Evolutionary conservation across 2,113 vertebrate genomes (phyloP).

Genomic region (Rhea americana): DNA sequence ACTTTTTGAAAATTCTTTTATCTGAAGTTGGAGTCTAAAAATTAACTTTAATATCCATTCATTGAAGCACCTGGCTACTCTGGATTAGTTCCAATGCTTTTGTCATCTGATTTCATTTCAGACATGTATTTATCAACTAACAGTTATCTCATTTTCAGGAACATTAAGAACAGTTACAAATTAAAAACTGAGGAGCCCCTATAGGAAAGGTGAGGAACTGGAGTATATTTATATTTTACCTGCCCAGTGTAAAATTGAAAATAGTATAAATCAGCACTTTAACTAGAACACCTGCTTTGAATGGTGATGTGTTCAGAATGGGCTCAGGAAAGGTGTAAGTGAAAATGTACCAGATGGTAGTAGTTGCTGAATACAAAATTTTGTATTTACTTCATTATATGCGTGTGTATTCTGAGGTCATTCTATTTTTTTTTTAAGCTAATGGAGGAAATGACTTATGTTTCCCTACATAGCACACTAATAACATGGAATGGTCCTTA

Average conservation of each 20-base stretch:
- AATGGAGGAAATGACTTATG: conserved; percentile 8
- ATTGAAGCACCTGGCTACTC: neutral
- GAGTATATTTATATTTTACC: neutral
- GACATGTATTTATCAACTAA: neutral
- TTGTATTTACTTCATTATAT: conserved; percentile 35
- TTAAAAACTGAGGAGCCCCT: neutral
- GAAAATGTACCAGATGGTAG: conserved; percentile 47
- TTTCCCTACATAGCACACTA: conserved; percentile 3
- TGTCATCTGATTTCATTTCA: neutral
- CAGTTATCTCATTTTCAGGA: neutral
- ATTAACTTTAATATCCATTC: neutral
- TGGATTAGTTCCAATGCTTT: neutral
- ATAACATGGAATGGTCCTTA: conserved; percentile 17
- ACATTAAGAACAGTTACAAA: neutral
- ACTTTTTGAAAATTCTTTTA: neutral
- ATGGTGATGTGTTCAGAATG: conserved; percentile 14
- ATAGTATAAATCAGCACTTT: conserved; percentile 33
- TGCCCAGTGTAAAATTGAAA: neutral
- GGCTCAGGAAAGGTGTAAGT: conserved; percentile 10
- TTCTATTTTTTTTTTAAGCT: neutral
- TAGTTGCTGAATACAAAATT: conserved; percentile 2
- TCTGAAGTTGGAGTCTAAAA: neutral
- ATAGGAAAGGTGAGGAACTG: neutral
- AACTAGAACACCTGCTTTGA: conserved; percentile 24
- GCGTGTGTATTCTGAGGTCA: neutral